These are phyloP conservation scores for Catharus bicknelli DNA, from an alignment of 2,113 vertebrate species.

Conservation along the genomic window DNA sequence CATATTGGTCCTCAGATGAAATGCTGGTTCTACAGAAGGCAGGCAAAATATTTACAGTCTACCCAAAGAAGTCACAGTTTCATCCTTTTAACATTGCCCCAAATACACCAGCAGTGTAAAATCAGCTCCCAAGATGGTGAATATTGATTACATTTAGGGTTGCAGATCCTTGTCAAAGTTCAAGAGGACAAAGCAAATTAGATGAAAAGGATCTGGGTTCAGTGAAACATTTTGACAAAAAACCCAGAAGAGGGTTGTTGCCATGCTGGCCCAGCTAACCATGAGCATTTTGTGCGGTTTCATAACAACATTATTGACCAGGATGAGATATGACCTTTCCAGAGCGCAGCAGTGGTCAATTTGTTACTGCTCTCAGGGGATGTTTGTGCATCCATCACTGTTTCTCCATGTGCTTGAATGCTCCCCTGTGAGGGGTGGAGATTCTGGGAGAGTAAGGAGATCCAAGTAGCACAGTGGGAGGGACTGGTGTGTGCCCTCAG, in stretches of 20 bases:
- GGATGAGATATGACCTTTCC: slow-evolving; percentile 6
- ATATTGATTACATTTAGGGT: not conserved
- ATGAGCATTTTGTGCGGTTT: not conserved
- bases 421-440: not conserved
- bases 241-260: not conserved
- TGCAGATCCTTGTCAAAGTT: not conserved
- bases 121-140: not conserved
- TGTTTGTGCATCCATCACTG: not conserved
- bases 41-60: not conserved
- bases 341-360: not conserved
- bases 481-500: not conserved
- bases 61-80: not conserved
- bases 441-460: not conserved
- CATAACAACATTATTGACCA: slow-evolving; percentile 8
- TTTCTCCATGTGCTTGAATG: not conserved
- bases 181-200: not conserved
- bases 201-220: not conserved
- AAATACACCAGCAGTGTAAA: not conserved
- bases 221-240: not conserved
- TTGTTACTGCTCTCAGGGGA: not conserved
- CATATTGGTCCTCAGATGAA: not conserved
- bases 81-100: not conserved
- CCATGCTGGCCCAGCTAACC: not conserved
- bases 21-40: not conserved
- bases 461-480: not conserved